Evolutionary conservation across 2,797 vertebrate genomes (phyloP), one percentile per base, ranked within the genome.

Genomic region (Scolopax rusticola): DNA sequence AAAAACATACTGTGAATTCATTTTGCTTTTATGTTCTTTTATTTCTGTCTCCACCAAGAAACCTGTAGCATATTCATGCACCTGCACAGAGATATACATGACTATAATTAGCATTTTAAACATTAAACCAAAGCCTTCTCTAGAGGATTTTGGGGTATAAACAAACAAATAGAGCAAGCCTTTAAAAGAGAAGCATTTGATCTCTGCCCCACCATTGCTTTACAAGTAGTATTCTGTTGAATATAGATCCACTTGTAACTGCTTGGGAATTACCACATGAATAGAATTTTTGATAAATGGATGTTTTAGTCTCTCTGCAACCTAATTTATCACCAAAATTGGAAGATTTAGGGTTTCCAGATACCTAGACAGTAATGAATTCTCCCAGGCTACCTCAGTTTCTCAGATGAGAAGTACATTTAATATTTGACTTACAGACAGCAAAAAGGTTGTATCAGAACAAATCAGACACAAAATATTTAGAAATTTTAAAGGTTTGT

Each of bases 231-330:
- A 75, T 93, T 95, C 91, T 84, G 50, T 40, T 94, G 56, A 84
- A 80, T 79, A 74, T 57, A 95, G 47, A 88, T 86, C 15, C 41
- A 82, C 25, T 71, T 75, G 36, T 40, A 94, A 82, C 41, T 71
- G 14, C 68, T 94, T 87, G 60, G 45, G 32, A 51, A 84, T 81
- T 91, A 78, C 17, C 76, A 12, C 0, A 0, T 38, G 10, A 94
- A 84, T 48, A 71, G 33, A 36, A 64, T 63, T 93, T 94, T 91
- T 93, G 77, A 95, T 91, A 93, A 96, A 95, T 88, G 32, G 27
- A 40, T 36, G 23, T 6, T 93, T 91, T 91, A 89, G 36, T 92
- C 32, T 47, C 33, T 48, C 57, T 95, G 33, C 30, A 78, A 93
- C 16, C 11, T 81, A 91, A 93, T 96, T 93, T 86, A 92, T 92